phyloP scores from a whole-genome alignment of 2,888 invertebrate species.

The Eilema caniola region DNA sequence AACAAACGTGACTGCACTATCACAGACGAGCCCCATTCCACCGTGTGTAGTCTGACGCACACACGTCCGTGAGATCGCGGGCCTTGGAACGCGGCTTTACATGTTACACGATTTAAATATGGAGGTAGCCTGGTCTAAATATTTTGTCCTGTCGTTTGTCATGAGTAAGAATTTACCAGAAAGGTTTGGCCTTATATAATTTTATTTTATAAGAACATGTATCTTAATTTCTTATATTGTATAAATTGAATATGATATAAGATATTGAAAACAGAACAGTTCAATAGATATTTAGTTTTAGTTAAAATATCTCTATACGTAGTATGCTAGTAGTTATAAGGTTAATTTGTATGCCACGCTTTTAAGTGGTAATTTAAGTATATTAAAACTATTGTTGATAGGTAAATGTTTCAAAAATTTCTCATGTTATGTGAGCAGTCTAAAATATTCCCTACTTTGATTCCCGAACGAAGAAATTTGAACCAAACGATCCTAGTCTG shows the following conservation, averaged over 20 bases:
- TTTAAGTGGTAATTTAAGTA: background rate
- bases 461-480: background rate
- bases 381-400: background rate
- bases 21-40: no score
- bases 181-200: background rate
- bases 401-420: background rate
- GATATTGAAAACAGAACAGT: constrained; percentile 7
- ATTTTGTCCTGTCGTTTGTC: background rate
- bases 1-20: no score
- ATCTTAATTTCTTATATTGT: constrained; percentile 12
- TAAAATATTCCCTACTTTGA: background rate
- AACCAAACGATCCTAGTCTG: constrained; percentile 21
- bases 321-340: background rate
- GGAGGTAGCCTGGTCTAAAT: background rate
- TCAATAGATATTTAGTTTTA: constrained; percentile 6
- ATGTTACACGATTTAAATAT: background rate
- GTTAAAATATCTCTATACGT: background rate
- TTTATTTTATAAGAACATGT: constrained; percentile 2
- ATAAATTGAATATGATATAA: constrained; percentile 15
- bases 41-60: no score
- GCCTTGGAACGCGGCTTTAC: background rate
- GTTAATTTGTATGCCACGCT: background rate
- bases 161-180: background rate
- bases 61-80: no score
- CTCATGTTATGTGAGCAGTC: background rate